Evolutionary conservation across 2,888 invertebrate genomes (phyloP).

Genomic region (Meiosimyza decipiens): DNA sequence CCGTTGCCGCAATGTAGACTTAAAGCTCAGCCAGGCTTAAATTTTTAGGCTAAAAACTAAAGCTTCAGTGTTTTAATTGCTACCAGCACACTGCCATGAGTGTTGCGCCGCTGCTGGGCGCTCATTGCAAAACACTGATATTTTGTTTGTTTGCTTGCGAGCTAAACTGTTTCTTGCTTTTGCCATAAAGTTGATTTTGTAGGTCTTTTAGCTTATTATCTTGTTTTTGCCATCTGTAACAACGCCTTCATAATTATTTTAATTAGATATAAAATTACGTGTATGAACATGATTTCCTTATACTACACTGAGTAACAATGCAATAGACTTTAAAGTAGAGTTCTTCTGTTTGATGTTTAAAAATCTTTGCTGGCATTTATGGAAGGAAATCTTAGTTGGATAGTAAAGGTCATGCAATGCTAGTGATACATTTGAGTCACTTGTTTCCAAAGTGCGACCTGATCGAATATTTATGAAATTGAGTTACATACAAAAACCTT

Average conservation of each 20-base stretch:
- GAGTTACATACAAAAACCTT: too few species aligned
- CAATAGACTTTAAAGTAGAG: too few species aligned
- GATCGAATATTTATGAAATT: too few species aligned
- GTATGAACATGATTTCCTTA: too few species aligned
- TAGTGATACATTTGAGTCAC: too few species aligned
- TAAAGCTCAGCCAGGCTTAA: constrained; percentile 21
- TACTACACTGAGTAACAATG: too few species aligned
- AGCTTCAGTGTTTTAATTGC: constrained; percentile 3
- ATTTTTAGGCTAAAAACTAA: constrained; percentile 17
- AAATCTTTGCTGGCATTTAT: too few species aligned
- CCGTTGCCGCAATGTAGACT: too few species aligned
- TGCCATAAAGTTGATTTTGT: neutral
- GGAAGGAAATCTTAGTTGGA: too few species aligned
- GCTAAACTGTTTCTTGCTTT: neutral
- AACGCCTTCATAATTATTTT: constrained; percentile 16
- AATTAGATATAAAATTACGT: neutral
- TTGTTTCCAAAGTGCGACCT: too few species aligned
- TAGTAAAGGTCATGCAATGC: too few species aligned
- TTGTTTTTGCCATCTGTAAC: constrained; percentile 7
- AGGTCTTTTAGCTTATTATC: constrained; percentile 16
- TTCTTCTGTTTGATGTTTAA: too few species aligned
- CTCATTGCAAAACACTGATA: constrained; percentile 15
- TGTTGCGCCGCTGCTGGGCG: constrained; percentile 11
- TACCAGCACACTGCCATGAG: neutral
- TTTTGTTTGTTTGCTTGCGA: neutral